phyloP scores from a whole-genome alignment of 2,888 invertebrate species.

The Hirtodrosophila trivittata region DNA sequence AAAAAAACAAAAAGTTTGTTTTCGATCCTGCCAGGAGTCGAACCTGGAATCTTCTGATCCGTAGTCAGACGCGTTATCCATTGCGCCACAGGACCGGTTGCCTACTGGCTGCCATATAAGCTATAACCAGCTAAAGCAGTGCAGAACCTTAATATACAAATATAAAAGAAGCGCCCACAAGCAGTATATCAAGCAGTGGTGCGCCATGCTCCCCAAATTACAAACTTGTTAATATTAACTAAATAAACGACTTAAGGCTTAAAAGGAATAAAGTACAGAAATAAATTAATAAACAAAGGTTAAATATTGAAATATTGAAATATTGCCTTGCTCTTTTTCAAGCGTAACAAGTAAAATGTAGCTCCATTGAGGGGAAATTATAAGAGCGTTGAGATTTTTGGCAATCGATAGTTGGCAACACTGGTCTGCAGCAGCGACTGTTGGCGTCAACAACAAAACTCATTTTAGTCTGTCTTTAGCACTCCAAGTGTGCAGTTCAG shows the following conservation, averaged over 20 bases:
- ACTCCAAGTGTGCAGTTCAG: conserved; percentile 59
- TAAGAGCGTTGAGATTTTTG: no score
- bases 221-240: background rate
- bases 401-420: no score
- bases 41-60: conserved; percentile 84
- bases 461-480: conserved; percentile 59
- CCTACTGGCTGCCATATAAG: accelerated
- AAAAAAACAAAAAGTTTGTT: conserved; percentile 8
- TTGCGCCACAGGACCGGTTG: conserved; percentile 82
- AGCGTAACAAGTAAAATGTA: background rate
- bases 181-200: conserved; percentile 33
- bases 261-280: no score
- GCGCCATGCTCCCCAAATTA: background rate
- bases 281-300: no score
- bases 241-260: no score
- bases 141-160: background rate
- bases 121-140: conserved; percentile 11
- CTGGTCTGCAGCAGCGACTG: conserved; percentile 28
- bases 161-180: conserved; percentile 4
- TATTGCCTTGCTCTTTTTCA: no score
- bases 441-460: conserved; percentile 34
- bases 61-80: conserved; percentile 84
- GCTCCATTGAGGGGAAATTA: background rate
- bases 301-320: no score
- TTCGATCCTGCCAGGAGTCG: conserved; percentile 83